Conservation (phyloP, 2,797 vertebrate genomes). For the Anguilla anguilla region DNA sequence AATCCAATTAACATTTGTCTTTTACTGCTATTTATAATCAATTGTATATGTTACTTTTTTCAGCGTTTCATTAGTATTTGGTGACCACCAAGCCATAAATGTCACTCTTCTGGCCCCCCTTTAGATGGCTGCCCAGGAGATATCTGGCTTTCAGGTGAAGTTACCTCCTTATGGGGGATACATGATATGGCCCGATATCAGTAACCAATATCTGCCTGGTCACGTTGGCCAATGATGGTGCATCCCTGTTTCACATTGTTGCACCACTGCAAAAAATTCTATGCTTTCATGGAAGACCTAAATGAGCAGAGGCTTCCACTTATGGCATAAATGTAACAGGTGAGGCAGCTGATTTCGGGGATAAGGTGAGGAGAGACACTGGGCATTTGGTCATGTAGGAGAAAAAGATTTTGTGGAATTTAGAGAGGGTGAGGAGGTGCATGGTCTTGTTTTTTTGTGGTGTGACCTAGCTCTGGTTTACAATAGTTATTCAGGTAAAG, state of each 20-base stretch:
- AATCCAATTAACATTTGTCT: neutral
- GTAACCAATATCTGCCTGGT: neutral
- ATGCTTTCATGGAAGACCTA: neutral
- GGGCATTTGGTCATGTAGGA: neutral
- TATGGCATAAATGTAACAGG: neutral
- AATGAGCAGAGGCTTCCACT: neutral
- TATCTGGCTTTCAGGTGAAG: neutral
- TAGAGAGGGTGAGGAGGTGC: neutral
- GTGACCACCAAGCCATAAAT: neutral
- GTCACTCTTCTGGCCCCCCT: neutral
- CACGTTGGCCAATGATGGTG: neutral
- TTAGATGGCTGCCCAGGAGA: neutral
- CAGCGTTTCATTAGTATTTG: neutral
- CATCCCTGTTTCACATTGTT: neutral
- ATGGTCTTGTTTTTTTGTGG: neutral
- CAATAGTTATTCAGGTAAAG: neutral
- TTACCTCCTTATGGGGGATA: neutral
- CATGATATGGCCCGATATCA: neutral
- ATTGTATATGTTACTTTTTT: neutral
- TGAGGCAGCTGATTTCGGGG: neutral
- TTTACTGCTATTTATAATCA: neutral
- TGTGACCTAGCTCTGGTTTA: neutral
- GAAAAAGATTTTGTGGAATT: slow-evolving; percentile 1
- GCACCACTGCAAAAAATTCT: neutral
- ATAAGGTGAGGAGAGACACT: neutral